Conservation (phyloP, 2,113 vertebrate species). For the Delphinapterus leucas region DNA sequence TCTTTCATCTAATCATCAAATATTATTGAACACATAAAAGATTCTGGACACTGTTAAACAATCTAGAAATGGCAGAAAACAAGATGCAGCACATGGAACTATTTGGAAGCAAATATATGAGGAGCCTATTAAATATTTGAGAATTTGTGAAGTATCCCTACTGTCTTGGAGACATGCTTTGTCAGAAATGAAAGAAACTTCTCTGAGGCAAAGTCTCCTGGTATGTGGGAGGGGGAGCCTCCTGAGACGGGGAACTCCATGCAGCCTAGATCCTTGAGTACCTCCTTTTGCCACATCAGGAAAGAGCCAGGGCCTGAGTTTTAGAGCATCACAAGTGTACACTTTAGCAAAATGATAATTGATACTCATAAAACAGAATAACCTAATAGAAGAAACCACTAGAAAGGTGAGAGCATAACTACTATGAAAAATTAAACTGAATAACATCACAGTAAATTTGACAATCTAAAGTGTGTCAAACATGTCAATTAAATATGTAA, state of each 20-base stretch:
- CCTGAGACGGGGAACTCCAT: not conserved
- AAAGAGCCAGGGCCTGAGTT: no score
- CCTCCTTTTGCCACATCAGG: not conserved
- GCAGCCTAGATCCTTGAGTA: not conserved
- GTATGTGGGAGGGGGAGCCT: fast-evolving
- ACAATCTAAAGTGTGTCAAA: not conserved
- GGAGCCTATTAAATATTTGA: not conserved
- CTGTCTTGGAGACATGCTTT: not conserved
- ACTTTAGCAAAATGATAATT: not conserved
- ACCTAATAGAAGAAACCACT: not conserved
- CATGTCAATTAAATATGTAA: not conserved
- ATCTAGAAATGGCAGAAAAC: not conserved
- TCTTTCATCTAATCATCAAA: not conserved
- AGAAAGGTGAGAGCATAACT: not conserved
- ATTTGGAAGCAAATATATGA: not conserved
- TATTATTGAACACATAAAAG: not conserved
- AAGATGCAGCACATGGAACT: not conserved
- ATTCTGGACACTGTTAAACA: not conserved
- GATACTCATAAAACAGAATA: not conserved
- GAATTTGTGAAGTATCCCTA: not conserved
- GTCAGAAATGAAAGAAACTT: not conserved
- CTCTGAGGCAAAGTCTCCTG: not conserved
- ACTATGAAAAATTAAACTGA: not conserved
- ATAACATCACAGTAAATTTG: not conserved
- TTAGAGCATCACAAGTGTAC: not conserved